Evolutionary conservation across 1,140 invertebrate species (phyloP).

Genomic region (Octopus sinensis): DNA sequence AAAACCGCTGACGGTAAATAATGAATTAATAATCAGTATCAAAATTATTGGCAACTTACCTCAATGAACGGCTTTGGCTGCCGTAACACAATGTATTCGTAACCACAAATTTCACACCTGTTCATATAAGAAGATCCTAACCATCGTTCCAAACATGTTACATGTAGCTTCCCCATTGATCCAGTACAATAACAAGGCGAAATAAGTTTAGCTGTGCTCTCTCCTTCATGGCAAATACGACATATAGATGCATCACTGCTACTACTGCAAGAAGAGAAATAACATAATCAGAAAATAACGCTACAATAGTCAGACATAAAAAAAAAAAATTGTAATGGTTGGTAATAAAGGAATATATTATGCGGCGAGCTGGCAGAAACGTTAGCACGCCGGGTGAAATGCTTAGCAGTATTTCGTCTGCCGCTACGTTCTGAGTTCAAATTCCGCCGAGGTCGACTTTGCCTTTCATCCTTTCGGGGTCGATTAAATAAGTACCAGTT

Average conservation of each 20-base stretch:
- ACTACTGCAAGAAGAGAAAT: slow-evolving; percentile 21
- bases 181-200: slow-evolving; percentile 68
- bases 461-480: no score
- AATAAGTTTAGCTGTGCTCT: slow-evolving; percentile 58
- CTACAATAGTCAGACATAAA: no score
- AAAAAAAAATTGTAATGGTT: no score
- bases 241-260: slow-evolving; percentile 39
- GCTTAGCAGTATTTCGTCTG: no score
- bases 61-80: slow-evolving; percentile 51
- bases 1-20: neutral
- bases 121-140: slow-evolving; percentile 62
- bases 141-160: slow-evolving; percentile 69
- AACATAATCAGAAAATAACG: neutral
- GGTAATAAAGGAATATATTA: no score
- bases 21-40: neutral
- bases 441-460: no score
- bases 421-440: no score
- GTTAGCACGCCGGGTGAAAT: no score
- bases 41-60: slow-evolving; percentile 36
- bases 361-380: no score
- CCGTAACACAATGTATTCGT: slow-evolving; percentile 56
- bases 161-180: slow-evolving; percentile 67
- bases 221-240: slow-evolving; percentile 60
- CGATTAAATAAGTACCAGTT: no score
- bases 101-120: slow-evolving; percentile 65